These are phyloP conservation scores for Fregata magnificens DNA, from an alignment of 2,113 vertebrate genomes.

Conservation along the genomic window DNA sequence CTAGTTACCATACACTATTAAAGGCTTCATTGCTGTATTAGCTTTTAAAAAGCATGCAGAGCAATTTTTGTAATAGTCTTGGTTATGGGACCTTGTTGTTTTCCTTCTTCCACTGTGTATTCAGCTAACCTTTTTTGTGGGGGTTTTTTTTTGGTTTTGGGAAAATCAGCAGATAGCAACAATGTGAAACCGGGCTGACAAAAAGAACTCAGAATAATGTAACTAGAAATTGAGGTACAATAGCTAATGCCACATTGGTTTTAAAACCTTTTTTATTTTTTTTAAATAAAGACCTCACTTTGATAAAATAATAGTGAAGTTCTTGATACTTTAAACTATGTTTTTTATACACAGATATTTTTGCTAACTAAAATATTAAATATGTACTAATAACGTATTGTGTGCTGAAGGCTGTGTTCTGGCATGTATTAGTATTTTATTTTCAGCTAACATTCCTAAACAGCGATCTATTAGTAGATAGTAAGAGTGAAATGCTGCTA, in stretches of 20 bases:
- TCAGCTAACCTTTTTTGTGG: neutral
- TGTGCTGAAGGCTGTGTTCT: neutral
- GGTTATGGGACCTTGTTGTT: neutral
- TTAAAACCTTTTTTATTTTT: neutral
- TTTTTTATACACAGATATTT: neutral
- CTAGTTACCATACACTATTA: fast-evolving
- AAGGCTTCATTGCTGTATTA: neutral
- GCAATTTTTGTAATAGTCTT: neutral
- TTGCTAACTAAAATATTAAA: neutral
- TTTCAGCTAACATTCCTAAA: neutral
- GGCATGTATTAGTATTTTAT: neutral
- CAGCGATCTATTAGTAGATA: neutral
- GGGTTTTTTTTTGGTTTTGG: neutral
- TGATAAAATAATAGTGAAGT: neutral
- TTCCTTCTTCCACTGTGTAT: neutral
- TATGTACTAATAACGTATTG: neutral
- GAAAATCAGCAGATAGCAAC: neutral
- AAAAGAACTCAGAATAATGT: neutral
- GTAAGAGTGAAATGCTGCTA: neutral
- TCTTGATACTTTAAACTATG: neutral
- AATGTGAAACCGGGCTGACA: neutral
- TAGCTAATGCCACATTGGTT: neutral
- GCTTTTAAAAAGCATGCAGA: neutral
- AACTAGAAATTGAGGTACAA: neutral
- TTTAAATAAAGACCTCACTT: neutral